A percentile compares a stretch with the other conserved stretches of the same genome.
phyloP scores from a whole-genome alignment of 2,113 vertebrate species.

The Glareola pratincola region DNA sequence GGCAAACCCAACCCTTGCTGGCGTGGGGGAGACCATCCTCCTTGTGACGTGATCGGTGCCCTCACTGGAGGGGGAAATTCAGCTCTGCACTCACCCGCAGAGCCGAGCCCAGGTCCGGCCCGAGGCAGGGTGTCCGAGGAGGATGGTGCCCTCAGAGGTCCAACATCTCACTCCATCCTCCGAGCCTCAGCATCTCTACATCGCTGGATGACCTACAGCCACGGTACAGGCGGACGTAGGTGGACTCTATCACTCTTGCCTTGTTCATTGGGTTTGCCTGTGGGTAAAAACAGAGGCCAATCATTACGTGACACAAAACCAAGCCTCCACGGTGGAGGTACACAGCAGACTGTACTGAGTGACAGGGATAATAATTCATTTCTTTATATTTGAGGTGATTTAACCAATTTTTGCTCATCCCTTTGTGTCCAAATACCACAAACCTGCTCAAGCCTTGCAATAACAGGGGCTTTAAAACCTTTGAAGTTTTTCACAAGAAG shows the following conservation, averaged over 20 bases:
- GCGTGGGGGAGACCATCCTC: fast-evolving
- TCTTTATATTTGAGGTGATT: neutral
- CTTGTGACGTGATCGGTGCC: neutral
- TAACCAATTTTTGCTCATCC: neutral
- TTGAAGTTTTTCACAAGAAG: neutral
- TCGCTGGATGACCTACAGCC: neutral
- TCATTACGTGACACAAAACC: neutral
- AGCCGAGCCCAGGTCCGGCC: neutral
- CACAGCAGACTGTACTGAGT: neutral
- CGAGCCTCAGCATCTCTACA: fast-evolving
- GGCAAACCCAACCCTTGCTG: neutral
- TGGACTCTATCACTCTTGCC: neutral
- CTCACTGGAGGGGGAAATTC: neutral
- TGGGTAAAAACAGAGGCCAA: neutral
- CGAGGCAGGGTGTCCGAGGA: neutral
- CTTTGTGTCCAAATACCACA: fast-evolving
- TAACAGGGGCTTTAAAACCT: neutral
- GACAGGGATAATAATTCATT: neutral
- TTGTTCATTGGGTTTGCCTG: neutral
- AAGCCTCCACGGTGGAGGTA: neutral
- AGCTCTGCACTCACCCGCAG: neutral
- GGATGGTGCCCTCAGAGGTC: neutral
- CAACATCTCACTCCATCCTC: neutral
- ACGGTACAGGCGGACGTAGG: fast-evolving
- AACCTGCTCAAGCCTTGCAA: neutral